A percentile compares a stretch with the other conserved stretches of the same genome.
phyloP scores from a whole-genome alignment of 2,797 vertebrate genomes.

The Atherinosoma microstoma region DNA sequence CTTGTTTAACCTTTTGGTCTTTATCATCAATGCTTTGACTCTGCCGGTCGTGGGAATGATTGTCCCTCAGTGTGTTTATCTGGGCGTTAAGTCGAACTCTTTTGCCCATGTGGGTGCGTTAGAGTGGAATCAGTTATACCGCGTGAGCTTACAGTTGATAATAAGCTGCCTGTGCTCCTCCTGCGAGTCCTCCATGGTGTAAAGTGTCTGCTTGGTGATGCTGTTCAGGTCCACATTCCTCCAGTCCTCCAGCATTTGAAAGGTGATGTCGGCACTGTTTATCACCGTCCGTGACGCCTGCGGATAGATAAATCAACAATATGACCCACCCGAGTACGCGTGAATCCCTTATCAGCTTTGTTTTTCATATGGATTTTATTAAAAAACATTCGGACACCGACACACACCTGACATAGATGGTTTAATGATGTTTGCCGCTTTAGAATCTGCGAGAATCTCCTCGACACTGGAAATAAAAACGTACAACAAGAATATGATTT shows the following conservation, averaged over 20 bases:
- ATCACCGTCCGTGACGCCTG: conserved; percentile 98
- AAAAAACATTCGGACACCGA: conserved; percentile 53
- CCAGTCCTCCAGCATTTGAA: conserved; percentile 99
- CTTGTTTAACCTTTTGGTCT: conserved; percentile 84
- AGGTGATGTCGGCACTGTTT: conserved; percentile 99
- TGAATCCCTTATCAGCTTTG: conserved; percentile 62
- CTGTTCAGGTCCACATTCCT: conserved; percentile 99
- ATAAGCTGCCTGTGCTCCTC: conserved; percentile 98
- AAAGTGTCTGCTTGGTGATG: conserved; percentile 99
- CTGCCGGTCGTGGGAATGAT: conserved; percentile 83
- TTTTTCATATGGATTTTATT: conserved; percentile 70
- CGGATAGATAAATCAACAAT: conserved; percentile 57
- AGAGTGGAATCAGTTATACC: conserved; percentile 19
- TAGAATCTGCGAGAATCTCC: conserved; percentile 98
- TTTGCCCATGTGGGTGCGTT: conserved; percentile 15
- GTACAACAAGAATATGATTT: conserved; percentile 4
- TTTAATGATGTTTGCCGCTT: conserved; percentile 98
- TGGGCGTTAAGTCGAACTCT: conserved; percentile 27
- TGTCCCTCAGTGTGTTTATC: conserved; percentile 43
- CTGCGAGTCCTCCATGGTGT: conserved; percentile 97
- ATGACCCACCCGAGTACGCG: conserved; percentile 47
- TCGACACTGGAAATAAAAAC: conserved; percentile 88
- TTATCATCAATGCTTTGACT: conserved; percentile 74
- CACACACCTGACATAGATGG: conserved; percentile 96
- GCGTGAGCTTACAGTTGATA: conserved; percentile 89